Percentiles rank a stretch among this genome's conserved stretches.
These are phyloP conservation scores for Drosophila biarmipes DNA, from an alignment of 1,140 invertebrate genomes.

Conservation along the genomic window DNA sequence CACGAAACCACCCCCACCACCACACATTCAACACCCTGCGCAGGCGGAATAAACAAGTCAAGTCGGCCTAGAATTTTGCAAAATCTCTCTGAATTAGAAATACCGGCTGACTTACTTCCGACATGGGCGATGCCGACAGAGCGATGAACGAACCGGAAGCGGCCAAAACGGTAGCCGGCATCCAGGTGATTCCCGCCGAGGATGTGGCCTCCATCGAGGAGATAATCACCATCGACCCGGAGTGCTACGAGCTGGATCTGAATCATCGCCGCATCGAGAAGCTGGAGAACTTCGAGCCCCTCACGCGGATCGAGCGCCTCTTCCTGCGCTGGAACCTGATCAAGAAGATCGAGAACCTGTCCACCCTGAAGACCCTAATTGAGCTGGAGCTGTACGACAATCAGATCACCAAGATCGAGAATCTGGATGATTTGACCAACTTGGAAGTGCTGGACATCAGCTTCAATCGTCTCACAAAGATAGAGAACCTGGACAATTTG, in stretches of 20 bases:
- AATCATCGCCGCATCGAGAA: conserved; percentile 94
- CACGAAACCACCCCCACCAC: conserved; percentile 1
- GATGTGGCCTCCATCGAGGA: conserved; percentile 74
- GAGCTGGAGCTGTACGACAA: conserved; percentile 99
- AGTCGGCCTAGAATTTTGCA: conserved; percentile 32
- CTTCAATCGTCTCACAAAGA: conserved; percentile 97
- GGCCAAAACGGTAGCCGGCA: conserved; percentile 48
- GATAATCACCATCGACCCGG: conserved; percentile 77
- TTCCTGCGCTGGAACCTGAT: conserved; percentile 97
- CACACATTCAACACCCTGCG: conserved; percentile 16
- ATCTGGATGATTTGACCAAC: conserved; percentile 93
- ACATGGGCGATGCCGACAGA: conserved; percentile 68
- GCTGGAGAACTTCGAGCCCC: conserved; percentile 92
- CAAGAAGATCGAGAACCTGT: conserved; percentile 96
- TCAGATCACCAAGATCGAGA: conserved; percentile 96
- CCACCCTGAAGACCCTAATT: conserved; percentile 89
- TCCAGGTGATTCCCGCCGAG: conserved; percentile 65
- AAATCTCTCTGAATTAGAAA: conserved; percentile 10
- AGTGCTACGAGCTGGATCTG: conserved; percentile 87
- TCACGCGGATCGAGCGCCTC: conserved; percentile 89
- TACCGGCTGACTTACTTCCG: conserved; percentile 1
- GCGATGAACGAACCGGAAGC: conserved; percentile 29
- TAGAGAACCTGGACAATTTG: conserved; percentile 93
- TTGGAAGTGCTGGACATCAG: conserved; percentile 96
- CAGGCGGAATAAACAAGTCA: conserved; percentile 38